Evolutionary conservation across 2,888 invertebrate species (phyloP), one percentile per base, ranked within the genome.

Genomic region (Eilema caniola): DNA sequence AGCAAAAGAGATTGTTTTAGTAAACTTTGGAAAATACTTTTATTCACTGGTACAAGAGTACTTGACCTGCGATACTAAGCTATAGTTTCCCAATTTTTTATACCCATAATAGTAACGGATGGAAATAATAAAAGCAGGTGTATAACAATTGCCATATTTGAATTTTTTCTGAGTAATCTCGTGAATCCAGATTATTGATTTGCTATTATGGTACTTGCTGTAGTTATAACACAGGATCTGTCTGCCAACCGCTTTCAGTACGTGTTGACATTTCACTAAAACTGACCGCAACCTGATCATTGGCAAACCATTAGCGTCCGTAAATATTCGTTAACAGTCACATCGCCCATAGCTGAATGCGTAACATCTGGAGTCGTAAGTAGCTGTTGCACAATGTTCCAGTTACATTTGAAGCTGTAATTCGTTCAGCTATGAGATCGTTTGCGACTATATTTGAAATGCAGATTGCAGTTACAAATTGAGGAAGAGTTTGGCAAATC

Each of bases 341-440:
- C 53, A 2, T 78, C 75, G 77, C 71, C 80, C 83, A 74, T 24
- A 85, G 81, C 81, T 76, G 80, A 84, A 84, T 80, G 77, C 81
- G 72, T 77, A 78, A 79, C 85, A 86, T 87, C 86, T 86, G 86
- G 85, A 79, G 78, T 73, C 72, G 66, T 63, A 59, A 65, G 75
- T 71, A 61, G 60, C 60, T 85, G 33, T 66, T 87, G 79, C 86
- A 82, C 83, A 88, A 88, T 78, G 75, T 73, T 63, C 75, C 67
- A 75, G 74, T 81, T 78, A 73, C 81, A 72, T 77, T 72, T 70
- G 68, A 68, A 66, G 74, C 76, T 78, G 80, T 80, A 84, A 87
- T 84, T 87, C 83, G 80, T 80, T 86, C 86, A 80, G 79, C 83
- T 79, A 79, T 82, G 76, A 79, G 75, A 79, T 79, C 76, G 31